Base-by-base conservation (phyloP, 2,888 invertebrate species). In the Xestia rhomboidea region DNA sequence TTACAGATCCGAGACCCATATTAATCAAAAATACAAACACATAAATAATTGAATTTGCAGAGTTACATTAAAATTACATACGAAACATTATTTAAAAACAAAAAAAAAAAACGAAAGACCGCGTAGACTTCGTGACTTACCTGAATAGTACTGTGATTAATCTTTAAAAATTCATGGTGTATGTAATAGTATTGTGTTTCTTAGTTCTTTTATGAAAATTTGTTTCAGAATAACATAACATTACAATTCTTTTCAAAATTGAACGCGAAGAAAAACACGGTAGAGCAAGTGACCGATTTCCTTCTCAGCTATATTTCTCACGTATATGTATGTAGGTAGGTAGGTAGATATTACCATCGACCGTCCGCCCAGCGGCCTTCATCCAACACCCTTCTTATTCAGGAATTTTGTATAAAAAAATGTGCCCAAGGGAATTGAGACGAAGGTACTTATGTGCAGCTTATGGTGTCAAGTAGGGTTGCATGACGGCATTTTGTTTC, bases 391-490 rank as follows among this genome's bases (percentile, higher is more conserved):
- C 72, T 80, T 64, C 70, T 78, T 76, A 77, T 79, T 83, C 76
- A 82, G 75, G 77, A 86, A 86, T 84, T 75, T 86, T 77, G 71
- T 77, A 72, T 63, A 81, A 83, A 86, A 86, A 79, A 77, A 44
- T 69, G 67, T 63, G n/a, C 84, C 76, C 84, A 69, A 81, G 82
- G 63, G 75, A 87, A 82, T 77, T 79, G 70, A 69, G 72, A 27
- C 41, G 64, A 73, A 76, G 84, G 57, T 68, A 88, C 79, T 87
- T 85, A 88, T 60, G 83, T 80, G 76, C 82, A 88, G 78, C 84
- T 83, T 74, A 78, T 60, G 66, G 71, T 51, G 68, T 77, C 76
- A 77, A 86, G 76, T 81, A 77, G 82, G 86, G 76, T 75, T 83
- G 76, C 76, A 77, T 69, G 78, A 60, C 27, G 74, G 75, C 66